Conservation (phyloP, 2,113 vertebrate genomes). For the Paratilapia polleni region DNA sequence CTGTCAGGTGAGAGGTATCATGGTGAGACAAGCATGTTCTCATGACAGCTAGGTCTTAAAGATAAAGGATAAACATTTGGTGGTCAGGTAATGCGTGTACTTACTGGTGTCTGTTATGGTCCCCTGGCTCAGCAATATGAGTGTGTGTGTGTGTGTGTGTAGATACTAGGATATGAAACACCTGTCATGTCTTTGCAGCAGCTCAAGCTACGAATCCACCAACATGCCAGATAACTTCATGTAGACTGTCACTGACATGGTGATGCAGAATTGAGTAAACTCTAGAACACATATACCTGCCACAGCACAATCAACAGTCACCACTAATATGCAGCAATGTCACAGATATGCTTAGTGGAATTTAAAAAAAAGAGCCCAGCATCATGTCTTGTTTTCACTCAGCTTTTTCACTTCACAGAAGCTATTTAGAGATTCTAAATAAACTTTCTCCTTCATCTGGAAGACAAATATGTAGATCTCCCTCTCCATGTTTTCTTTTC, state of each 20-base stretch:
- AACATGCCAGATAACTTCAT: conserved; percentile 30
- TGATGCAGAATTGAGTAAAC: conserved; percentile 25
- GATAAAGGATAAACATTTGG: conserved; percentile 60
- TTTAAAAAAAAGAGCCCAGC: not conserved
- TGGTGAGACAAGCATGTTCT: conserved; percentile 33
- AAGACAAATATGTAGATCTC: conserved; percentile 57
- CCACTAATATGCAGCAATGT: conserved; percentile 6
- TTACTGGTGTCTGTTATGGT: conserved; percentile 45
- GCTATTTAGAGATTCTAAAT: conserved; percentile 42
- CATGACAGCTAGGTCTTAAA: conserved; percentile 56
- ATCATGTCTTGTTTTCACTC: conserved; percentile 7
- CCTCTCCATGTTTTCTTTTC: not conserved
- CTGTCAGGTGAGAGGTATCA: conserved; percentile 60
- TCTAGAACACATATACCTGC: conserved; percentile 24
- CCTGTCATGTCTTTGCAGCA: conserved; percentile 57
- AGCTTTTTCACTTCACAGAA: conserved; percentile 14
- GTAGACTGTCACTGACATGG: conserved; percentile 29
- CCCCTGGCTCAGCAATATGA: conserved; percentile 16
- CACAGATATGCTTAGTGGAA: conserved; percentile 5
- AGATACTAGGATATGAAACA: conserved; percentile 46
- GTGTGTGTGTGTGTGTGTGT: not conserved
- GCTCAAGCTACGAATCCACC: conserved; percentile 9
- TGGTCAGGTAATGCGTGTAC: conserved; percentile 35
- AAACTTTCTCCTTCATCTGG: conserved; percentile 43
- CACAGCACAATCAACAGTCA: conserved; percentile 8